Conservation (phyloP, 2,888 invertebrate genomes). For the Agrochola macilenta region DNA sequence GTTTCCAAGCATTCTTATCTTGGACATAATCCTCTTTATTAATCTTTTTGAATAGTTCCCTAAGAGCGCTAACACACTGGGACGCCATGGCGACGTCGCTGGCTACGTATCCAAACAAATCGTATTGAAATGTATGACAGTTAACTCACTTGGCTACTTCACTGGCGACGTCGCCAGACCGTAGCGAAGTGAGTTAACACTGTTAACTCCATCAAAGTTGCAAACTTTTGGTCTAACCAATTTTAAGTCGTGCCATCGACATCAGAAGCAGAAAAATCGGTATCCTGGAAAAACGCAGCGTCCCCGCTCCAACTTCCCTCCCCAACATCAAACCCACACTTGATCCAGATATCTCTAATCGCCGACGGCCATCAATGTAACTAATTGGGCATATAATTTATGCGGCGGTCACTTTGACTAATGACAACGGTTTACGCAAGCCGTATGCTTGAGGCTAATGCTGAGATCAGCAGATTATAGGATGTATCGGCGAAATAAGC, state of each 20-base stretch:
- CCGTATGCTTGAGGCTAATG: conserved; percentile 70
- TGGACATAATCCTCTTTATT: no score
- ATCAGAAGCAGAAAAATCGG: background rate
- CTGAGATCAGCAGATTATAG: conserved; percentile 62
- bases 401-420: conserved; percentile 82
- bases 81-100: no score
- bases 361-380: conserved; percentile 83
- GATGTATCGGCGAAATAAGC: conserved; percentile 44
- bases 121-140: no score
- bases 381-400: conserved; percentile 88
- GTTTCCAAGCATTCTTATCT: no score
- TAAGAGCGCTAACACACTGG: no score
- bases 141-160: no score
- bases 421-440: conserved; percentile 76
- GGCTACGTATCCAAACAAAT: no score
- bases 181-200: no score
- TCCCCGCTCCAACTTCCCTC: conserved; percentile 3
- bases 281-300: conserved; percentile 17
- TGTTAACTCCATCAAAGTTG: background rate
- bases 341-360: conserved; percentile 81
- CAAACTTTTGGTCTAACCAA: background rate
- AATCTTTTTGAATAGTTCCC: no score
- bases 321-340: conserved; percentile 60
- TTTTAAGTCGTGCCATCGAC: background rate
- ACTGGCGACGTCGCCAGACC: no score